Evolutionary conservation across 2,888 invertebrate species (phyloP).

Genomic region (Brachyptera putata): DNA sequence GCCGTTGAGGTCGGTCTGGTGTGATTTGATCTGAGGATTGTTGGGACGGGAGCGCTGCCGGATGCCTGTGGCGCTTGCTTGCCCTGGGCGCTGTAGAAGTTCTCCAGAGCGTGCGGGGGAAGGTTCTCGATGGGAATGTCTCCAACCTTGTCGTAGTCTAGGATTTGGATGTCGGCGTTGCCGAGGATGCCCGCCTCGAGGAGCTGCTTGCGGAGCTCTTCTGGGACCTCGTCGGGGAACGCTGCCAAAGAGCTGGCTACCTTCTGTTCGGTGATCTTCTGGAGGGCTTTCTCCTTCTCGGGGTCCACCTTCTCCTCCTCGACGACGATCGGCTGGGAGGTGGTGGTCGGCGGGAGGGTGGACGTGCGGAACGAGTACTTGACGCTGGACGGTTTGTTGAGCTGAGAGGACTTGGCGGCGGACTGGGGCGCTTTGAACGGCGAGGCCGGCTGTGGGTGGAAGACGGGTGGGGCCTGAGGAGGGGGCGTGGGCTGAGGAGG

Average conservation of each 20-base stretch:
- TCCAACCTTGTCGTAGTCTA: slow-evolving; percentile 85
- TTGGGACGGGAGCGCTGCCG: slow-evolving; percentile 65
- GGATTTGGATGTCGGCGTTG: slow-evolving; percentile 80
- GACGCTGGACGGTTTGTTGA: slow-evolving; percentile 30
- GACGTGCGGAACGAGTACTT: slow-evolving; percentile 45
- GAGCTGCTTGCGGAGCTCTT: slow-evolving; percentile 76
- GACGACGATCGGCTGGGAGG: slow-evolving; percentile 42
- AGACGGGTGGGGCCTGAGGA: slow-evolving; percentile 41
- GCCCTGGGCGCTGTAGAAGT: slow-evolving; percentile 82
- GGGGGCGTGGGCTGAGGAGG: slow-evolving; percentile 28
- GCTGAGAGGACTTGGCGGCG: neutral
- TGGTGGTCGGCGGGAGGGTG: slow-evolving; percentile 47
- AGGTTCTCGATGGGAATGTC: slow-evolving; percentile 77
- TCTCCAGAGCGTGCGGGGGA: slow-evolving; percentile 80
- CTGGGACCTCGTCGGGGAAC: slow-evolving; percentile 83
- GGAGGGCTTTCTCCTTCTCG: neutral
- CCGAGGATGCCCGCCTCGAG: slow-evolving; percentile 80
- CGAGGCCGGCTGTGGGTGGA: slow-evolving; percentile 46
- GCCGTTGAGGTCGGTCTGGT: slow-evolving; percentile 31
- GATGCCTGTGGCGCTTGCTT: neutral
- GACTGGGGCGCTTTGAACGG: slow-evolving; percentile 13
- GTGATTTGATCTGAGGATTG: slow-evolving; percentile 50
- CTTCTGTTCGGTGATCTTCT: slow-evolving; percentile 6
- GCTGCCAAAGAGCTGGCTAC: slow-evolving; percentile 43
- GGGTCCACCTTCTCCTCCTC: slow-evolving; percentile 36